These are phyloP conservation scores for Salminus brasiliensis DNA, from an alignment of 2,113 vertebrate genomes.

Conservation along the genomic window DNA sequence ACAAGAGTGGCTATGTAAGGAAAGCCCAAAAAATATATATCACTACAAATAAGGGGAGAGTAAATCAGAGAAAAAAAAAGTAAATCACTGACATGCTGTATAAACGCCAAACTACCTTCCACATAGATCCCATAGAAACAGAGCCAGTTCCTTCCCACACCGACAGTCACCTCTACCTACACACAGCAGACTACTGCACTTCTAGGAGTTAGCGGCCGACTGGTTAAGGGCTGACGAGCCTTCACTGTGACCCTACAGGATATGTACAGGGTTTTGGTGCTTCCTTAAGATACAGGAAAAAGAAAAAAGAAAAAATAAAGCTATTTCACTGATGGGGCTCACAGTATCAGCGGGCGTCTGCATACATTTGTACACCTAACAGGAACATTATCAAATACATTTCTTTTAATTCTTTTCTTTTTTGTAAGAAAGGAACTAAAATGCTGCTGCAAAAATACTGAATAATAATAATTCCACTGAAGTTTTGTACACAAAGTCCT, in stretches of 20 bases:
- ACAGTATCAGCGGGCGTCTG: constrained; percentile 88
- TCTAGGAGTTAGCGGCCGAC: neutral
- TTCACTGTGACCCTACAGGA: constrained; percentile 40
- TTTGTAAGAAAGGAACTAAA: constrained; percentile 82
- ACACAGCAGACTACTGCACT: constrained; percentile 16
- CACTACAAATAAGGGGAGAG: constrained; percentile 11
- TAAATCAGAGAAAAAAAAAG: neutral
- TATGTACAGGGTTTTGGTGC: constrained; percentile 52
- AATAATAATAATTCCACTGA: constrained; percentile 70
- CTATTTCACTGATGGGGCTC: constrained; percentile 83
- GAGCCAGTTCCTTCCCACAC: neutral
- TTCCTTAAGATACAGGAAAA: constrained; percentile 74
- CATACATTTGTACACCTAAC: constrained; percentile 76
- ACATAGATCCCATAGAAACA: neutral
- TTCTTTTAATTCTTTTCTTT: constrained; percentile 42
- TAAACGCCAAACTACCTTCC: neutral
- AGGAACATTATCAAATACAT: constrained; percentile 83
- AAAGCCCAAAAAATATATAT: neutral
- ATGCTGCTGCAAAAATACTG: constrained; percentile 88
- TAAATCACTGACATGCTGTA: constrained; percentile 2
- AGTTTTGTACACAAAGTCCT: constrained; percentile 78
- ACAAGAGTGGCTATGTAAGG: neutral
- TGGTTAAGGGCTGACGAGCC: constrained; percentile 25
- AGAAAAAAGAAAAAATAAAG: constrained; percentile 80
- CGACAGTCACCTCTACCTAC: neutral